These are phyloP conservation scores for Colletes latitarsis DNA, from an alignment of 1,140 invertebrate genomes.

Conservation along the genomic window DNA sequence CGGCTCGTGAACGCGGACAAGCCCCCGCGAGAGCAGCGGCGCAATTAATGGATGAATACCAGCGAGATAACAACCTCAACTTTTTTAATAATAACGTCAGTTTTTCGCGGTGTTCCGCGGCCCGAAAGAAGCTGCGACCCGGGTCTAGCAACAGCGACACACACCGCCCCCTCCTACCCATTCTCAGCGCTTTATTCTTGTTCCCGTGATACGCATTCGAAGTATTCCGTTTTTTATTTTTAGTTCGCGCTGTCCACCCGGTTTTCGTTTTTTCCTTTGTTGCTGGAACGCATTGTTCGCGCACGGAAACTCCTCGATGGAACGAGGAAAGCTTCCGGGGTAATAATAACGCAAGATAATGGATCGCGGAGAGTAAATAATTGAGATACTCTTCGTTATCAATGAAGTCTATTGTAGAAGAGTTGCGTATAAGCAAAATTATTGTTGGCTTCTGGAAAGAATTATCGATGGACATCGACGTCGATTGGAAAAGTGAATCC, in stretches of 20 bases:
- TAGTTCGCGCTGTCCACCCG: not conserved
- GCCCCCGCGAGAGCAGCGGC: conserved; percentile 23
- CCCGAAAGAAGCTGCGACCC: not conserved
- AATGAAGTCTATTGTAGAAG: too few relatives aligned
- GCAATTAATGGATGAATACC: conserved; percentile 69
- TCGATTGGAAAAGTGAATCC: too few relatives aligned
- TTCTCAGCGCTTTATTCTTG: not conserved
- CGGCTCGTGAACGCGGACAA: not conserved
- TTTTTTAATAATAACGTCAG: conserved; percentile 73
- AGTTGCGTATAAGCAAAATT: too few relatives aligned
- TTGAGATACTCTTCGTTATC: too few relatives aligned
- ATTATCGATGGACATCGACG: too few relatives aligned
- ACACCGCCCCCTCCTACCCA: not conserved
- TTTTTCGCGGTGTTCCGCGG: conserved; percentile 36
- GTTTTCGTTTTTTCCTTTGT: conserved; percentile 27
- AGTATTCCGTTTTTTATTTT: conserved; percentile 1
- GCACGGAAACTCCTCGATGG: conserved; percentile 39
- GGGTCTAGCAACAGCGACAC: not conserved
- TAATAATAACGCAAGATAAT: too few relatives aligned
- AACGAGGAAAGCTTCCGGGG: not conserved
- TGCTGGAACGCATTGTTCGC: conserved; percentile 25
- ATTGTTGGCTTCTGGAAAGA: too few relatives aligned
- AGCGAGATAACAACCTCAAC: conserved; percentile 66
- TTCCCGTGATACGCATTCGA: conserved; percentile 29
- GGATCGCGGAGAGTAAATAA: too few relatives aligned